Evolutionary conservation across 2,888 invertebrate species (phyloP).

Genomic region (Malachius bipustulatus): DNA sequence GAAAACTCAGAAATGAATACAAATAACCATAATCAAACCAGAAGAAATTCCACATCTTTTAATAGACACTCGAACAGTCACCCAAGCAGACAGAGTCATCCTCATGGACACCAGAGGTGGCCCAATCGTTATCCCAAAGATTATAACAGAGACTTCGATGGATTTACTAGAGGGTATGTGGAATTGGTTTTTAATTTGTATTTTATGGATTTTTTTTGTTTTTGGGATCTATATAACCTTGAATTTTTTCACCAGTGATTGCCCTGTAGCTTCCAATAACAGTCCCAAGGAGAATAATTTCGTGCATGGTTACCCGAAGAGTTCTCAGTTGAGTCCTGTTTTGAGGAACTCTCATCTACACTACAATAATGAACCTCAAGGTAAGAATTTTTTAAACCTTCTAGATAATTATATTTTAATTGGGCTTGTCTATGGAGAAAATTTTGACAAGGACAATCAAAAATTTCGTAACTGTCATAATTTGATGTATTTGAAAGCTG

Average conservation of each 20-base stretch:
- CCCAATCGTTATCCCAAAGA: constrained; percentile 36
- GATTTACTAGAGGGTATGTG: constrained; percentile 34
- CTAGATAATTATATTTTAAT: too few species aligned
- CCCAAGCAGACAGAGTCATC: constrained; percentile 31
- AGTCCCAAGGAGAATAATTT: constrained; percentile 35
- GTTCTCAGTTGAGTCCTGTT: constrained; percentile 34
- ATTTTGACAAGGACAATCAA: too few species aligned
- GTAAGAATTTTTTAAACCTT: constrained; percentile 20
- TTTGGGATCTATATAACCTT: too few species aligned
- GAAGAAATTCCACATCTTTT: constrained; percentile 34
- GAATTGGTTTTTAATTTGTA: neutral
- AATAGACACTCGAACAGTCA: constrained; percentile 34
- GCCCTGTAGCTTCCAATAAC: constrained; percentile 31
- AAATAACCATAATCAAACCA: constrained; percentile 34
- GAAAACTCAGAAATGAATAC: constrained; percentile 31
- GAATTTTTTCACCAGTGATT: constrained; percentile 32
- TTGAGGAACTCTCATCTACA: constrained; percentile 32
- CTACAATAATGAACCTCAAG: constrained; percentile 32
- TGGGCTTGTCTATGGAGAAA: too few species aligned
- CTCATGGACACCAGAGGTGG: constrained; percentile 35
- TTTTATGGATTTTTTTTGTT: constrained; percentile 11
- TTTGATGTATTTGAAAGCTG: too few species aligned
- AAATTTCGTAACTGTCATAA: too few species aligned
- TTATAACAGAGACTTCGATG: constrained; percentile 35
- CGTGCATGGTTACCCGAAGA: constrained; percentile 36